Percentiles rank a stretch among this genome's conserved stretches.
Conservation (phyloP, 1,140 invertebrate species). For the Diploscapter pachys region DNA sequence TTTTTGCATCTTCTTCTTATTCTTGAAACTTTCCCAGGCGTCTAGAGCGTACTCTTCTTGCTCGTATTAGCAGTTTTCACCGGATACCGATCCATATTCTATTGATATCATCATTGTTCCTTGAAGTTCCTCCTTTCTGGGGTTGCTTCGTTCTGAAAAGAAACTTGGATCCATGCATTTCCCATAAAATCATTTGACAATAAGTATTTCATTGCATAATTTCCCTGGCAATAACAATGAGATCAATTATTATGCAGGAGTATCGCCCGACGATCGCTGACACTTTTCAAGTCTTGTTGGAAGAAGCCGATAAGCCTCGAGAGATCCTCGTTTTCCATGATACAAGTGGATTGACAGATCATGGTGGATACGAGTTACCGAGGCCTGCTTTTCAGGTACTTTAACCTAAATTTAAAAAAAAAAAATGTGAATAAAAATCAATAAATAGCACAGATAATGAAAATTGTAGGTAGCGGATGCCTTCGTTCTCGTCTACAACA, state of each 20-base stretch:
- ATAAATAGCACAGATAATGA: constrained; percentile 9
- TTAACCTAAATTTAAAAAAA: neutral
- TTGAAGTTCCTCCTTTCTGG: too few relatives aligned
- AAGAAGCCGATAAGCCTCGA: constrained; percentile 33
- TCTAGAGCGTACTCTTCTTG: too few relatives aligned
- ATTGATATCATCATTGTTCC: too few relatives aligned
- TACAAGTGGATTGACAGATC: constrained; percentile 44
- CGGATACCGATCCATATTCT: too few relatives aligned
- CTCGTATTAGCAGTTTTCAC: too few relatives aligned
- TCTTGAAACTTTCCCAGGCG: too few relatives aligned
- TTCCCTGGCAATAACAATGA: neutral
- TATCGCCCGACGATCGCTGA: constrained; percentile 57
- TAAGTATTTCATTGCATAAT: neutral
- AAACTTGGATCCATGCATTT: neutral
- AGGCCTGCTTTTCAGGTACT: constrained; percentile 44
- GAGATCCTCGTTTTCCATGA: constrained; percentile 56
- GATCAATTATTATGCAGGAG: constrained; percentile 13
- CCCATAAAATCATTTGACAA: neutral
- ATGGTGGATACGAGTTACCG: constrained; percentile 42
- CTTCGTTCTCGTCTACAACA: constrained; percentile 53
- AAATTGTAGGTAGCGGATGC: constrained; percentile 53
- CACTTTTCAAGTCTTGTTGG: constrained; percentile 54
- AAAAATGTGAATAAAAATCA: constrained; percentile 7
- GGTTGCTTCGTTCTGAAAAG: neutral
- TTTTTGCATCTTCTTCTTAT: too few relatives aligned